Base-by-base conservation (phyloP, 1,140 invertebrate species). In the Drosophila elegans region DNA sequence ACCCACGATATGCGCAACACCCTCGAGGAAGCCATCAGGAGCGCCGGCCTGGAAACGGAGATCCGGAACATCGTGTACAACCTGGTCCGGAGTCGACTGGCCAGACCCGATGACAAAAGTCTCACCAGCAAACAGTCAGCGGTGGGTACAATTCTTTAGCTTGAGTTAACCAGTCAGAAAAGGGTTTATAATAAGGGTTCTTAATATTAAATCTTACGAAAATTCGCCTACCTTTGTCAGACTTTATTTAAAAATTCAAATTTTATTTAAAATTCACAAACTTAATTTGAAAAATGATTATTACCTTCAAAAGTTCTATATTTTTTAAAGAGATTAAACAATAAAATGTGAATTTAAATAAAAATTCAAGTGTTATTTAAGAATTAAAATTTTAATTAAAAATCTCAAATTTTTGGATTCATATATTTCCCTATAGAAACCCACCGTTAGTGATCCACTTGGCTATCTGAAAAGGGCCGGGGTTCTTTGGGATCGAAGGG, bases 401-500 rank as follows among this genome's bases (percentile, higher is more conserved):
- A 21, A 21, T 21, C 16, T 21, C 16, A 21, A 21, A 21, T 21
- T n/a, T n/a, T n/a, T n/a, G n/a, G n/a, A n/a, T n/a, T 4, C 25
- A n/a, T 1, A 46, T 48, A n/a, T 29, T 36, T 21, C 16, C 7
- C 13, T 21, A 12, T 27, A 86, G 84, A 86, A 88, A 83, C 54
- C 74, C 49, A 68, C 64, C n/a, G 74, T 95, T 93, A 93, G 93
- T 73, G 94, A 94, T 84, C 93, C 94, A 0, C 68, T 94, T 41
- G 93, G 93, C 61, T 97, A 97, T 83, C 91, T 98, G 29, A 95
- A 95, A 88, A 97, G 97, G 93, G 95, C 96, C 5, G 97, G 97
- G 93, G 95, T 96, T 57, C 95, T 97, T 63, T 99, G 98, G 98
- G 98, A 99, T 93, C 96, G 97, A 80, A 94, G 98, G 68, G 97